Base-by-base conservation (phyloP, 1,140 invertebrate genomes). In the Drosophila pseudoananassae region DNA sequence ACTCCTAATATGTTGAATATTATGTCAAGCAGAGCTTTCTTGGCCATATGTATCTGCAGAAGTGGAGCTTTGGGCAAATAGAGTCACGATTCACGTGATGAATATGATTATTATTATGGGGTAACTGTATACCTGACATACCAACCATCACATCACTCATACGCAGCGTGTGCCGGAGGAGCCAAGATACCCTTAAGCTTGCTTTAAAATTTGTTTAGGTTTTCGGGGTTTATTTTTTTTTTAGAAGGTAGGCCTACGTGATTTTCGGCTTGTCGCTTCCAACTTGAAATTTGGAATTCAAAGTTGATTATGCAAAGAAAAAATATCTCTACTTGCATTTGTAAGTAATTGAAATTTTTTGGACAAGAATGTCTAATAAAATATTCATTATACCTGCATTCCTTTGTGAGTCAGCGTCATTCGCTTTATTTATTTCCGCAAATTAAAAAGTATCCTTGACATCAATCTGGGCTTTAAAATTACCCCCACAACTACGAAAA, bases 21-120 rank as follows among this genome's bases (percentile, higher is more conserved):
- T 51, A 74, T 74, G 47, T 55, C 65, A 38, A 36, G 27, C 40
- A 25, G 50, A 14, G 20, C 52, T 66, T 46, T 20, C 38, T 68
- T 68, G 54, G 17, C 14, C 49, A 54, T 64, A 49, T 54, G 38
- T 15, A 45, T 38, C 33, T 36, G 29, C 7, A 12, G 53, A 56
- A 71, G 36, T 23, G 10, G 14, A 33, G 57, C 71, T 75, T 75
- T 75, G 52, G 38, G 57, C 71, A 57, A 75, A 75, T 75, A 65
- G 71, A 75, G 71, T 75, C 71, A 75, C 76, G 73, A 76, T 40
- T 61, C 52, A 52, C 71, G 52, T 46, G 52, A 74, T 61, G 68
- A 61, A 25, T 29, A 55, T 57, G 50, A 25, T 77, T 49, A 76
- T 64, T 47, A 33, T 64, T 43, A 59, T 77, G 58, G 33, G 6